Base-by-base conservation (phyloP, 35 echinoderm and acorn worm genomes). In the Eucidaris tribuloides region DNA sequence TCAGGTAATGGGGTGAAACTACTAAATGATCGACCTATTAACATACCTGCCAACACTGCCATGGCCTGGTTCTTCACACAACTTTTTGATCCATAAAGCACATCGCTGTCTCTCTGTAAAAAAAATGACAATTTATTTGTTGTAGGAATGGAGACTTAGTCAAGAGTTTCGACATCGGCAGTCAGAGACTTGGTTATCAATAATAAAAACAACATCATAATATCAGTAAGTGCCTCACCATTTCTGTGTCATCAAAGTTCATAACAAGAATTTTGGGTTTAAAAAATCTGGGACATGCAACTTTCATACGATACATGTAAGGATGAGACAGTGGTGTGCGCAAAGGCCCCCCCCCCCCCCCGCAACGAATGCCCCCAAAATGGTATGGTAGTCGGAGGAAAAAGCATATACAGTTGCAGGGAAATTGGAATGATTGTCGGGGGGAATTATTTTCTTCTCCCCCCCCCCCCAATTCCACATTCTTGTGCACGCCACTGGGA, bases 1-100 rank as follows among this genome's bases (percentile, higher is more conserved):
- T n/a, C n/a, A n/a, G n/a, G n/a, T n/a, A n/a, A n/a, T n/a, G n/a
- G n/a, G n/a, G n/a, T n/a, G n/a, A n/a, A n/a, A n/a, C n/a, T n/a
- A 32, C 30, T 23, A 32, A 68, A 31, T 23, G n/a, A 6, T 5
- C 13, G 18, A 40, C 14, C 40, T 55, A 18, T 19, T 9, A 29
- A 80, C 46, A 80, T 84, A 96, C 88, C 89, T 92, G 45, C 84
- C 89, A 25, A 86, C 91, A 4, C 79, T 43, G 3, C 89, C 89
- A 79, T 72, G 59, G 2, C 94, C 94, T 32, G 89, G 79, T 4
- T 89, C 85, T 64, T 97, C 94, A 81, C 94, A 97, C n/a, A 97
- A 78, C 65, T 97, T 97, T 48, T 92, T 97, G 59, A 97, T 97
- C 93, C 94, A 97, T 34, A 89, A 37, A 20, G 94, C 94, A 79